These are phyloP conservation scores for Helostoma temminkii DNA, from an alignment of 2,797 vertebrate genomes.

Conservation along the genomic window DNA sequence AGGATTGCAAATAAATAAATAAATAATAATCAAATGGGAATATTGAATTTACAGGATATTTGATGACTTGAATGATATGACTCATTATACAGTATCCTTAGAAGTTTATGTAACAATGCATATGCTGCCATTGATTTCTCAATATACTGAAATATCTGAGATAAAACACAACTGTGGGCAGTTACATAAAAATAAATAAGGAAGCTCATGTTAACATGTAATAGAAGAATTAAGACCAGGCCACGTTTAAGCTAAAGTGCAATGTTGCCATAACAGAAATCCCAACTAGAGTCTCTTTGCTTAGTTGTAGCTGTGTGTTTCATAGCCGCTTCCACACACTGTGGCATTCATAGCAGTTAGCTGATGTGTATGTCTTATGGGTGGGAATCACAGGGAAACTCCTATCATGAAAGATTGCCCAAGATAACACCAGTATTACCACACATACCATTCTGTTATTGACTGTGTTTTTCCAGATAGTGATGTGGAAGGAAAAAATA, in stretches of 20 bases:
- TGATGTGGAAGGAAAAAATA: not conserved
- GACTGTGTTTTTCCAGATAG: slow-evolving; percentile 22
- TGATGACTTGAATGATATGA: too few relatives aligned
- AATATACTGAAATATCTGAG: too few relatives aligned
- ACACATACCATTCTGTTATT: not conserved
- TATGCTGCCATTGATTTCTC: too few relatives aligned
- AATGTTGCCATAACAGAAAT: not conserved
- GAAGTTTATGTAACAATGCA: too few relatives aligned
- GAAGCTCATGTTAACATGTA: too few relatives aligned
- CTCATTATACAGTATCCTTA: too few relatives aligned
- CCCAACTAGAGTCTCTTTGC: not conserved
- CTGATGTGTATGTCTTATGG: slow-evolving; percentile 39
- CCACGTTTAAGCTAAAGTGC: not conserved
- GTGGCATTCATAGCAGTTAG: not conserved
- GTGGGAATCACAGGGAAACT: slow-evolving; percentile 14
- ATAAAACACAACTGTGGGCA: too few relatives aligned
- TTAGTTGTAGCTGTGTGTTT: not conserved
- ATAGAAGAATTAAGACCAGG: not conserved
- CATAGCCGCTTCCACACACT: not conserved
- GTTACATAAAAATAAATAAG: too few relatives aligned
- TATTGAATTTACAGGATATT: too few relatives aligned
- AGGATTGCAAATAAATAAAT: too few relatives aligned
- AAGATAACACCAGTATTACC: slow-evolving; percentile 20
- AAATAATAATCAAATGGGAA: too few relatives aligned
- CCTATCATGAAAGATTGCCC: slow-evolving; percentile 8